phyloP scores from a whole-genome alignment of 2,888 invertebrate species.

The Epinotia brunnichana region DNA sequence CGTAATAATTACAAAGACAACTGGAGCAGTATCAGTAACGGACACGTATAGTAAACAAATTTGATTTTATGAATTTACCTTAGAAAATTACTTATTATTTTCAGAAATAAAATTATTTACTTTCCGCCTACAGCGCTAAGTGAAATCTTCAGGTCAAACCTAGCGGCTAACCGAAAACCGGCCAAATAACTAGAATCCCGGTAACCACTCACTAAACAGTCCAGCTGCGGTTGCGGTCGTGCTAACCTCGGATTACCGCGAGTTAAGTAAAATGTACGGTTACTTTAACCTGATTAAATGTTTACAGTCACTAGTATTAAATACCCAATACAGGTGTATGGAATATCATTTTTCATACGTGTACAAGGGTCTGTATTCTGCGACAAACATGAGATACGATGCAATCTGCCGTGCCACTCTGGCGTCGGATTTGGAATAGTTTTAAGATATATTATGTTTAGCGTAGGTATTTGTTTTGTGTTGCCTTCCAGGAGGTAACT shows the following conservation, averaged over 20 bases:
- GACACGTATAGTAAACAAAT: too few species aligned
- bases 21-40: too few species aligned
- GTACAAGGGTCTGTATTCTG: neutral
- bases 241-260: conserved; percentile 4
- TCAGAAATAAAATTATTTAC: neutral
- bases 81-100: too few species aligned
- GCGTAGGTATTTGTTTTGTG: too few species aligned
- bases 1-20: too few species aligned
- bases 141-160: neutral
- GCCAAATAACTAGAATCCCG: conserved; percentile 7
- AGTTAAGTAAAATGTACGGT: conserved; percentile 3
- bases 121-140: neutral
- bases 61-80: too few species aligned
- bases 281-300: neutral
- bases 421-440: too few species aligned
- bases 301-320: neutral
- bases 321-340: too few species aligned
- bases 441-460: too few species aligned
- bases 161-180: conserved; percentile 4
- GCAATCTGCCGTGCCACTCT: too few species aligned
- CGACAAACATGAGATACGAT: too few species aligned
- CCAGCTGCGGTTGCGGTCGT: conserved; percentile 13
- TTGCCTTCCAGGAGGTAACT: too few species aligned
- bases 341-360: neutral
- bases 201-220: conserved; percentile 13